phyloP scores from a whole-genome alignment of 1,140 invertebrate species.

The Drosophila jambulina region DNA sequence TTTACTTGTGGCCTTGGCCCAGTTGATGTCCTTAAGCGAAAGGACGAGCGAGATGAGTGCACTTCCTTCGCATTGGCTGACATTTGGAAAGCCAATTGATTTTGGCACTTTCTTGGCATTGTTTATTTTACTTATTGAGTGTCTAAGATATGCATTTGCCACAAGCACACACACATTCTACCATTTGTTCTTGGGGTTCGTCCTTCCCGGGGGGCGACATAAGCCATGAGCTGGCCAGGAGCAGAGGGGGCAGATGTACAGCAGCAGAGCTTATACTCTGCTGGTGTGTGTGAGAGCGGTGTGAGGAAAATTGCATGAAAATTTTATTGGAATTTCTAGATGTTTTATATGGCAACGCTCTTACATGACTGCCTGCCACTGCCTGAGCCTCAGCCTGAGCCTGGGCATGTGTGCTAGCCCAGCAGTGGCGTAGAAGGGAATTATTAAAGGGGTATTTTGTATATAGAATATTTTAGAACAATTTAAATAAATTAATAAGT shows the following conservation, averaged over 20 bases:
- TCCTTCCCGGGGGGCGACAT: constrained; percentile 28
- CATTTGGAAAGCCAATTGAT: constrained; percentile 66
- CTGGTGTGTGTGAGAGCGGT: constrained; percentile 37
- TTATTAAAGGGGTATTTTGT: neutral
- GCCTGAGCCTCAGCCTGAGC: constrained; percentile 45
- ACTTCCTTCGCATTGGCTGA: constrained; percentile 35
- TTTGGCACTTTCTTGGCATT: constrained; percentile 68
- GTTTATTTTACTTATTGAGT: constrained; percentile 71
- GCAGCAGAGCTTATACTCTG: constrained; percentile 34
- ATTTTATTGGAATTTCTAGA: constrained; percentile 71
- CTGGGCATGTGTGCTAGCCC: constrained; percentile 32
- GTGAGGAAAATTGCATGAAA: constrained; percentile 66
- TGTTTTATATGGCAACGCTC: constrained; percentile 66
- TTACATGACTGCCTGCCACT: constrained; percentile 61
- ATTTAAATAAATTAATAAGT: neutral
- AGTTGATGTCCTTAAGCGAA: constrained; percentile 10
- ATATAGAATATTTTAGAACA: neutral
- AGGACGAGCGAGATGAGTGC: constrained; percentile 33
- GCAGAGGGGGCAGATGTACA: neutral
- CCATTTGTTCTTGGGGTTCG: neutral
- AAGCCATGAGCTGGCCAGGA: constrained; percentile 51
- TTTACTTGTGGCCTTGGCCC: constrained; percentile 42
- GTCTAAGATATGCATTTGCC: constrained; percentile 64
- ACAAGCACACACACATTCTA: constrained; percentile 25
- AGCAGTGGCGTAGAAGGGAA: neutral